Base-by-base conservation (phyloP, 1,140 invertebrate genomes). In the Procambarus virginalis region DNA sequence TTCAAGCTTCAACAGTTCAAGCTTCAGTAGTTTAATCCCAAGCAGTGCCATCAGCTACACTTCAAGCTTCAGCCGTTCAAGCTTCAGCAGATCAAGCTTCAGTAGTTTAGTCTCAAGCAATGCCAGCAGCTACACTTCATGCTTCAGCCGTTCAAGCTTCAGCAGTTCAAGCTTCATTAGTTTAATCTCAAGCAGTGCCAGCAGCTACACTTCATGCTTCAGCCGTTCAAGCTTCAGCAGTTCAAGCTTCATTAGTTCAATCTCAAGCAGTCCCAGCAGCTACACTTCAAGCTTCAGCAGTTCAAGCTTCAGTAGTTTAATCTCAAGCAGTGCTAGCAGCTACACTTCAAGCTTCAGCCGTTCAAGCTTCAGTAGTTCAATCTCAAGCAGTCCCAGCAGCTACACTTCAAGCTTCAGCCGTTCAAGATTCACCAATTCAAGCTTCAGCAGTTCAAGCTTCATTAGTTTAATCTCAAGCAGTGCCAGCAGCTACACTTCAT, bases 381-480 rank as follows among this genome's bases (percentile, higher is more conserved):
- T 34, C 46, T 84, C 82, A 17, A 55, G 60, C 58, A 84, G 82
- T 10, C 20, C 34, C 4, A 84, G 82, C 34, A 64, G 22, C 3
- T 22, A n/a, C n/a, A n/a, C 22, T 68, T 83, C 51, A 3, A 83
- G 81, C 34, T 83, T 51, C n/a, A 64, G 17, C 17, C 58, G 80
- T n/a, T n/a, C n/a, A n/a, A n/a, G n/a, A n/a, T n/a, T n/a, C n/a
- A n/a, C n/a, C n/a, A n/a, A n/a, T n/a, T 82, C 60, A 68, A 80
- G 4, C n/a, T 82, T 20, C 20, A 49, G 10, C 64, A 73, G 82
- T 70, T 73, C 46, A 22, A 84, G 64, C 14, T 84, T 64, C n/a
- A 73, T 45, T 68, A 73, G 64, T 75, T 49, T n/a, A 14, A 76
- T 68, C 70, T 84, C 83, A 45, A 76, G 68, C 49, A 84, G 83